Conservation (phyloP, 2,797 vertebrate genomes). For the Anabas testudineus region DNA sequence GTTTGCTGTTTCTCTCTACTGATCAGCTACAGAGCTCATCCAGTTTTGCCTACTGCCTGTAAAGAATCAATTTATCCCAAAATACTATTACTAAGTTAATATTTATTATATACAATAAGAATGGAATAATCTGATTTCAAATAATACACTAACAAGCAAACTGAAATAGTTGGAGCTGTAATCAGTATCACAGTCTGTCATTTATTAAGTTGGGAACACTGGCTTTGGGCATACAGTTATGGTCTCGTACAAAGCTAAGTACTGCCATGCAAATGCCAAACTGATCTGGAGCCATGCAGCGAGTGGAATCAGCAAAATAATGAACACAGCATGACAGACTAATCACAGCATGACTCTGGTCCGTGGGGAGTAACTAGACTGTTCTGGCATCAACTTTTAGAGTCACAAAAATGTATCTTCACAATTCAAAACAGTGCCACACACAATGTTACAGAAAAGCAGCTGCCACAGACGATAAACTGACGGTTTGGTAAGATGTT, state of each 20-base stretch:
- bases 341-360: constrained; percentile 35
- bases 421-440: constrained; percentile 12
- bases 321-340: constrained; percentile 36
- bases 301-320: constrained; percentile 38
- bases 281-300: constrained; percentile 5
- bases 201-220: constrained; percentile 9
- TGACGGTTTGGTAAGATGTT: neutral
- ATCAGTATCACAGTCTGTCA: constrained; percentile 8
- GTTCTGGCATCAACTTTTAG: constrained; percentile 21
- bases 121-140: neutral
- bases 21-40: no score
- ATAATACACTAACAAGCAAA: constrained; percentile 3
- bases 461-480: constrained; percentile 8
- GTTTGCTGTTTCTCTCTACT: no score
- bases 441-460: constrained; percentile 17
- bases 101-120: neutral
- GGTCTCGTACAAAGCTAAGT: constrained; percentile 26
- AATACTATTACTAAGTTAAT: no score
- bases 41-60: neutral
- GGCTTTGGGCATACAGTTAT: neutral
- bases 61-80: constrained; percentile 8
- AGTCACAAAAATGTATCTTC: constrained; percentile 17
- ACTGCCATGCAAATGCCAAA: constrained; percentile 9
- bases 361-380: constrained; percentile 23
- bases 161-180: neutral